These are phyloP conservation scores for Syrista parreyssii DNA, from an alignment of 2,888 invertebrate genomes.

Conservation along the genomic window DNA sequence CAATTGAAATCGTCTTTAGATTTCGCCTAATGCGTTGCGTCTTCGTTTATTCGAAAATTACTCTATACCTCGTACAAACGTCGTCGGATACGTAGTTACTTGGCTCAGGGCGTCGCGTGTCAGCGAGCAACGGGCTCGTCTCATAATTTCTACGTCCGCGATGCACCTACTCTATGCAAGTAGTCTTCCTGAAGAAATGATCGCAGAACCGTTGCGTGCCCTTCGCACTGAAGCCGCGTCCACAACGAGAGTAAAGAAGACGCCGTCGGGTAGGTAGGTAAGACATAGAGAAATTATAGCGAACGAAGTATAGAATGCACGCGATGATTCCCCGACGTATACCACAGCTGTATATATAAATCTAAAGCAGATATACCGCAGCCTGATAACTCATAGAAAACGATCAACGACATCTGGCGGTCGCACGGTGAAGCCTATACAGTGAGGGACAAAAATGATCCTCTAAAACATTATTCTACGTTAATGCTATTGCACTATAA, in stretches of 20 bases:
- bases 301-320: background rate
- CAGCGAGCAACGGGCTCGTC: background rate
- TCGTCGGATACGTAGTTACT: background rate
- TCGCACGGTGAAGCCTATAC: no score
- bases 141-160: background rate
- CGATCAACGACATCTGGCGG: background rate
- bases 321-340: background rate
- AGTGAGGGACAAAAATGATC: no score
- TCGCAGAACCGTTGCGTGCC: background rate
- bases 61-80: background rate
- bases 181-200: background rate
- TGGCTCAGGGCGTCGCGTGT: background rate
- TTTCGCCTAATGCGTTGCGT: no score
- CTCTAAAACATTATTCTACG: no score
- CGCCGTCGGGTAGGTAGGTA: background rate
- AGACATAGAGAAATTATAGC: background rate
- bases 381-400: background rate
- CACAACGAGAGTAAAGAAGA: background rate
- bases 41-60: no score
- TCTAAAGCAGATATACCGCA: background rate
- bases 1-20: background rate
- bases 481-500: no score
- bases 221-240: background rate
- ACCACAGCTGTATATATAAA: background rate
- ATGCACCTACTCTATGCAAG: background rate